A percentile compares a stretch with the other conserved stretches of the same genome.
Conservation (phyloP, 2,888 invertebrate species). For the Orthonychiurus folsomi region DNA sequence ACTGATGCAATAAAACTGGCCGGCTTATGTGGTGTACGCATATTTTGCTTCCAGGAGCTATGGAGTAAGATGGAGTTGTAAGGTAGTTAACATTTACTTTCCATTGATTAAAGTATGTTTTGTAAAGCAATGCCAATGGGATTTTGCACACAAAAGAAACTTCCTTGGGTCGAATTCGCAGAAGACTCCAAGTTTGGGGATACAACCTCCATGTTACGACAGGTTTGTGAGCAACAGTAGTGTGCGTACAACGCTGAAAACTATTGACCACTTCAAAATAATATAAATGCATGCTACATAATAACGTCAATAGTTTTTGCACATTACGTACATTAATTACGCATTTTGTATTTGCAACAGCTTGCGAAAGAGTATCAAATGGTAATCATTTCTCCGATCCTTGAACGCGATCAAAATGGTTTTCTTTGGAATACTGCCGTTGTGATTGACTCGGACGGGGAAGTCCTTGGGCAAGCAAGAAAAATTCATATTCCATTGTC, state of each 20-base stretch:
- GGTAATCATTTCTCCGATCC: conserved; percentile 25
- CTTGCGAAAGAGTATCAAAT: conserved; percentile 17
- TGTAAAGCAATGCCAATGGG: conserved; percentile 25
- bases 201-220: conserved; percentile 11
- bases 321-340: background rate
- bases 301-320: no score
- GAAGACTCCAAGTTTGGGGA: conserved; percentile 16
- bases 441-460: conserved; percentile 17
- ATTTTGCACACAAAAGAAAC: conserved; percentile 26
- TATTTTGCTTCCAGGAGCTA: conserved; percentile 24
- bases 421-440: conserved; percentile 20
- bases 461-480: conserved; percentile 16
- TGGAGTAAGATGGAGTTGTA: conserved; percentile 20
- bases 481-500: conserved; percentile 20
- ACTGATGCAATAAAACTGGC: conserved; percentile 12
- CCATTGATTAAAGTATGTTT: no score
- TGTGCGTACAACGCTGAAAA: no score
- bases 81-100: no score
- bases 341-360: conserved; percentile 7
- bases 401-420: conserved; percentile 20
- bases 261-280: no score
- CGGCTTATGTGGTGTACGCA: conserved; percentile 10
- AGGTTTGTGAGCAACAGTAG: no score
- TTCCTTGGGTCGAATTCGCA: conserved; percentile 26
- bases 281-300: no score